These are phyloP conservation scores for Crocuta crocuta DNA, from an alignment of 2,113 vertebrate genomes.

Conservation along the genomic window DNA sequence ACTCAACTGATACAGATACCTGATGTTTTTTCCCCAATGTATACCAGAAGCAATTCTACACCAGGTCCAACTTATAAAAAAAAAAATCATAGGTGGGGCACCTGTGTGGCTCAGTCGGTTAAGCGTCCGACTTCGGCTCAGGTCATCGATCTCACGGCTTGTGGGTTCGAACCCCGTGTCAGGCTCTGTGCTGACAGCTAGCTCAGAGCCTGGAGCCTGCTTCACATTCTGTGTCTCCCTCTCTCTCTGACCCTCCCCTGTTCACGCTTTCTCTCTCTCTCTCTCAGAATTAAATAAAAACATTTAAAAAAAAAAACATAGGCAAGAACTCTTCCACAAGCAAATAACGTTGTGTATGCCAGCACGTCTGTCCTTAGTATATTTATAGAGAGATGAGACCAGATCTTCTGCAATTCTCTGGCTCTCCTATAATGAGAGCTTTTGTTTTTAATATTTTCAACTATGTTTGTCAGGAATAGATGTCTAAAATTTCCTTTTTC, in stretches of 20 bases:
- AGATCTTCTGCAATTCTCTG: not conserved
- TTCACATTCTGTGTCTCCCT: no score
- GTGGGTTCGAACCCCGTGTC: no score
- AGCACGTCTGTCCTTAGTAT: not conserved
- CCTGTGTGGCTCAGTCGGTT: no score
- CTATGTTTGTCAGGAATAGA: not conserved
- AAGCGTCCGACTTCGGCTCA: no score
- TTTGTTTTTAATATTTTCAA: not conserved
- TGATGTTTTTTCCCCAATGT: not conserved
- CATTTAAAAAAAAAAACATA: not conserved
- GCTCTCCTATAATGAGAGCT: not conserved
- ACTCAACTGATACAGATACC: not conserved
- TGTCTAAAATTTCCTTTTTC: not conserved
- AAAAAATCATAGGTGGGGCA: not conserved
- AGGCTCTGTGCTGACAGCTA: no score
- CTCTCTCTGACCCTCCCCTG: no score
- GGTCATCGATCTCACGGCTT: no score
- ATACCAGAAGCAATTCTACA: not conserved
- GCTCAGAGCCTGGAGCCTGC: no score
- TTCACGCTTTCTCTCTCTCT: no score
- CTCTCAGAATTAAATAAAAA: no score
- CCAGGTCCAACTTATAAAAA: not conserved
- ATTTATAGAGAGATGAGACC: not conserved
- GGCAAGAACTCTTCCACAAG: not conserved
- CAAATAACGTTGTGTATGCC: not conserved